These are phyloP conservation scores for Trissoscelio sp. DNA, from an alignment of 2,888 invertebrate genomes.

Conservation along the genomic window DNA sequence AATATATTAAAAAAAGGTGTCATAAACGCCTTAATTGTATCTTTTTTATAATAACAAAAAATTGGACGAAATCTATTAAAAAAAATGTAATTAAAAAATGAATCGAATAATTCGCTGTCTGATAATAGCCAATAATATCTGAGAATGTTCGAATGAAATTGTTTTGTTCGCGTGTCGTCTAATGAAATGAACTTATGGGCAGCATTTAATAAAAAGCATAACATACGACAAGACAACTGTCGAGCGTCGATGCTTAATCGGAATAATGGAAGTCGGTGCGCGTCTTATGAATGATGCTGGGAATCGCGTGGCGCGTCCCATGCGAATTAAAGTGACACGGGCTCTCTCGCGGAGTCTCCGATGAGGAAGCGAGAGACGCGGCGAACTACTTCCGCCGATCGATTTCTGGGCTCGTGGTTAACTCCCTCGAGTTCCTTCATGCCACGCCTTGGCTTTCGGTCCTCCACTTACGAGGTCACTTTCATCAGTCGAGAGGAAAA, in stretches of 20 bases:
- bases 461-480: constrained; percentile 70
- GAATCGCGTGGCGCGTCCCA: constrained; percentile 33
- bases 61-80: too few relatives aligned
- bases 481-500: constrained; percentile 58
- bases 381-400: constrained; percentile 74
- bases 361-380: constrained; percentile 63
- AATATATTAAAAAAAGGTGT: too few relatives aligned
- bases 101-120: too few relatives aligned
- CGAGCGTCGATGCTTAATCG: constrained; percentile 8
- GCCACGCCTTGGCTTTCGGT: constrained; percentile 75
- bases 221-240: too few relatives aligned
- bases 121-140: too few relatives aligned
- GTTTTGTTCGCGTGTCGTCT: too few relatives aligned
- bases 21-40: too few relatives aligned
- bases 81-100: too few relatives aligned
- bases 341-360: constrained; percentile 42
- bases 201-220: too few relatives aligned
- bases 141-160: too few relatives aligned
- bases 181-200: too few relatives aligned
- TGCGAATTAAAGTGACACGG: constrained; percentile 53
- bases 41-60: too few relatives aligned
- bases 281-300: constrained; percentile 16
- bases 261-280: constrained; percentile 5
- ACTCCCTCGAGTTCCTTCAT: constrained; percentile 74
- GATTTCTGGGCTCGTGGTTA: constrained; percentile 74